These are phyloP conservation scores for Ambastaia sidthimunki DNA, from an alignment of 2,797 vertebrate genomes.

Conservation along the genomic window DNA sequence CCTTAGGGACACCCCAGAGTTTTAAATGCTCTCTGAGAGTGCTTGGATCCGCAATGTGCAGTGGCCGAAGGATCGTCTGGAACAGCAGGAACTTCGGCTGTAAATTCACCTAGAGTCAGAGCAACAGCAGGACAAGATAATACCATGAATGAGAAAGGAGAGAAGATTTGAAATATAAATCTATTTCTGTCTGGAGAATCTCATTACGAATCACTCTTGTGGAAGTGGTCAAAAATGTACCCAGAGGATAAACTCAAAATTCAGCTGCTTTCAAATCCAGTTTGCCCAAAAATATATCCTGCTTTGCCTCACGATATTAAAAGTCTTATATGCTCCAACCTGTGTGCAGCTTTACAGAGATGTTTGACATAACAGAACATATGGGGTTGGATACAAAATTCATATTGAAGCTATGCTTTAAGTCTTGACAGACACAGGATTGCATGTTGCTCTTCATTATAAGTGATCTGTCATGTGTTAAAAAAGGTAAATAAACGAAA, in stretches of 20 bases:
- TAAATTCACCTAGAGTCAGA: constrained; percentile 32
- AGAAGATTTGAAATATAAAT: constrained; percentile 29
- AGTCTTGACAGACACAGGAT: neutral
- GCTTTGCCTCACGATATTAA: neutral
- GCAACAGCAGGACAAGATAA: constrained; percentile 27
- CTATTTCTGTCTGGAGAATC: constrained; percentile 29
- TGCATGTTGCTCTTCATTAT: neutral
- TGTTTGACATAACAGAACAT: neutral
- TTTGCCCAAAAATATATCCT: neutral
- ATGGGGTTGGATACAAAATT: neutral
- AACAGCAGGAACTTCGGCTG: constrained; percentile 17
- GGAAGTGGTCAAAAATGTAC: constrained; percentile 3
- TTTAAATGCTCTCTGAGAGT: constrained; percentile 2
- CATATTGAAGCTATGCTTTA: neutral
- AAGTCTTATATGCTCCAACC: neutral
- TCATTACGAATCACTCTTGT: constrained; percentile 27
- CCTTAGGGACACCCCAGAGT: constrained; percentile 3
- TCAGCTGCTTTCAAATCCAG: neutral
- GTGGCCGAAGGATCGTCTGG: neutral
- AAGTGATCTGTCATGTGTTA: neutral
- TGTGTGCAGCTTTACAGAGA: neutral
- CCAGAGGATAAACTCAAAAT: neutral
- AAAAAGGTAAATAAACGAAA: no score
- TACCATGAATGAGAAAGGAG: constrained; percentile 16
- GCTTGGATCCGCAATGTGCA: constrained; percentile 2